Conservation (phyloP, 64 coral and sea anemone genomes). For the Montipora efflorescens region DNA sequence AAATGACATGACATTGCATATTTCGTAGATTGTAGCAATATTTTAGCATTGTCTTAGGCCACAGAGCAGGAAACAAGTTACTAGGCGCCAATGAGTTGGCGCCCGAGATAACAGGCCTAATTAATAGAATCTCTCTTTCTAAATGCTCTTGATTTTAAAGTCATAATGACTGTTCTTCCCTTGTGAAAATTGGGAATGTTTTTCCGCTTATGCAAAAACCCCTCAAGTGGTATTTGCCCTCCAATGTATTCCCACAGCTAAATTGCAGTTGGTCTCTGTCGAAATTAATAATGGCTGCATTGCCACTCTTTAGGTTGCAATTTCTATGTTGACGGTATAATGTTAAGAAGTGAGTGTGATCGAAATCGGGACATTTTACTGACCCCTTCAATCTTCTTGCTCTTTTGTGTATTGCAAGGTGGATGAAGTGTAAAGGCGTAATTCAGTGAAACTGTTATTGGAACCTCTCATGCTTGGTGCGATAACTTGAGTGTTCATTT, state of each 20-base stretch:
- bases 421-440: background rate
- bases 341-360: background rate
- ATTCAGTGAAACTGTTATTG: too few species aligned
- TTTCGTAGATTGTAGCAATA: background rate
- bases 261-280: background rate
- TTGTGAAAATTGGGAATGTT: background rate
- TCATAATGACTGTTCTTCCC: background rate
- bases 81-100: background rate
- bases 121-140: background rate
- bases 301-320: too few species aligned
- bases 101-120: constrained; percentile 10
- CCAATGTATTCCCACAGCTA: background rate
- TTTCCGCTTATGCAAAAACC: background rate
- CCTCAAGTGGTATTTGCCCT: background rate
- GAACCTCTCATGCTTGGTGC: background rate
- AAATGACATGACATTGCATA: constrained; percentile 1
- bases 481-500: background rate
- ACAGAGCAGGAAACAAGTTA: background rate
- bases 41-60: background rate
- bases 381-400: background rate
- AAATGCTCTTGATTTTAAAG: background rate
- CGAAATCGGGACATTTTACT: background rate
- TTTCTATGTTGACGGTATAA: too few species aligned
- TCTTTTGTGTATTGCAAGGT: background rate
- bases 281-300: too few species aligned